These are phyloP conservation scores for Hemicentrotus pulcherrimus DNA, from an alignment of 35 echinoderm and acorn worm genomes.

Conservation along the genomic window DNA sequence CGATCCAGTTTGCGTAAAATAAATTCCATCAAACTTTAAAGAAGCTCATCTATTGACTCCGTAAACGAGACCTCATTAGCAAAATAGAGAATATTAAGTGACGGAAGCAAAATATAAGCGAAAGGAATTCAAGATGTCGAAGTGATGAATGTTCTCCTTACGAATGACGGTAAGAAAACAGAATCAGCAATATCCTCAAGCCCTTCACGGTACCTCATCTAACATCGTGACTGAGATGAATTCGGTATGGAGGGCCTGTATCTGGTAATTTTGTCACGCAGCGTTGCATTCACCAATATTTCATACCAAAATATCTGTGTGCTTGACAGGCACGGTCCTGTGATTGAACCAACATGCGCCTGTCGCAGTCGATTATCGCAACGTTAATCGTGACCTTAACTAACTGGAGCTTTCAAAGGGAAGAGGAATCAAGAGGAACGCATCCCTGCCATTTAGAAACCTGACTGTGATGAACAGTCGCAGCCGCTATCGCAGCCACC, in stretches of 20 bases:
- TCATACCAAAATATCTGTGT: slow-evolving; percentile 26
- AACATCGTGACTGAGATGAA: background rate
- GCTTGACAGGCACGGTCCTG: background rate
- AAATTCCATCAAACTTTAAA: background rate
- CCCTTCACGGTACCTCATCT: background rate
- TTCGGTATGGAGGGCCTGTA: background rate
- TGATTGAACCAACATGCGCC: slow-evolving; percentile 40
- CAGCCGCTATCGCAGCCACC: background rate
- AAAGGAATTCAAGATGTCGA: background rate
- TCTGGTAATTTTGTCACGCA: slow-evolving; percentile 18
- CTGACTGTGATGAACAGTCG: background rate
- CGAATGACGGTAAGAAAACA: slow-evolving; percentile 10
- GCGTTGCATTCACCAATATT: slow-evolving; percentile 24
- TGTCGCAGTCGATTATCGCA: slow-evolving; percentile 23
- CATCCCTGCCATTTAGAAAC: background rate
- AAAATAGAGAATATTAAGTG: background rate
- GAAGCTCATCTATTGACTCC: background rate
- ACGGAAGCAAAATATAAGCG: background rate
- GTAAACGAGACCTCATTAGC: background rate
- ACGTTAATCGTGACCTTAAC: slow-evolving; percentile 27
- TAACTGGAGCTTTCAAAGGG: background rate
- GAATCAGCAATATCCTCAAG: background rate
- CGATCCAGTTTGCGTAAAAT: background rate
- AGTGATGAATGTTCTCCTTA: slow-evolving; percentile 10
- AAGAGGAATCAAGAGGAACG: background rate